These are phyloP conservation scores for Tragelaphus scriptus DNA, from an alignment of 2,113 vertebrate species.

Conservation along the genomic window DNA sequence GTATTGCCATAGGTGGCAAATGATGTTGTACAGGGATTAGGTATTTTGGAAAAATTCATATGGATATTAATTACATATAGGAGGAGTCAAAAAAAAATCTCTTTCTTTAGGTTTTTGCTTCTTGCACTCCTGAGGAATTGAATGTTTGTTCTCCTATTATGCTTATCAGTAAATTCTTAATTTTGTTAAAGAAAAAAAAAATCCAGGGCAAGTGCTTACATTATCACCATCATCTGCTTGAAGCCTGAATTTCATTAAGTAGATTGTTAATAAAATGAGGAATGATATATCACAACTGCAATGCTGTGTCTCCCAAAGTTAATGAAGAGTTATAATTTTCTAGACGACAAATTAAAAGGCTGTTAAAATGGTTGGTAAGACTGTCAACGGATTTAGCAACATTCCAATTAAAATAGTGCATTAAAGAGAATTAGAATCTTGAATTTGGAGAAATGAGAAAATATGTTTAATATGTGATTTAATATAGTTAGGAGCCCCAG, in stretches of 20 bases:
- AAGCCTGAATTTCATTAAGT: constrained; percentile 78
- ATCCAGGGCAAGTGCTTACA: constrained; percentile 67
- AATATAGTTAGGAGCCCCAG: constrained; percentile 53
- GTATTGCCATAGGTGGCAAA: background rate
- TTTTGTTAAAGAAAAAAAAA: constrained; percentile 63
- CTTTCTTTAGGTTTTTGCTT: constrained; percentile 37
- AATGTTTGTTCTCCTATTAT: constrained; percentile 55
- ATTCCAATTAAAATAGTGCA: constrained; percentile 78
- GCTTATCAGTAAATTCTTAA: constrained; percentile 67
- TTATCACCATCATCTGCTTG: constrained; percentile 73
- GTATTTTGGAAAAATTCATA: background rate
- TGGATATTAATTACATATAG: constrained; percentile 14
- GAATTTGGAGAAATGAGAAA: constrained; percentile 74
- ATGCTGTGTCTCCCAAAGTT: constrained; percentile 78
- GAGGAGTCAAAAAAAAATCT: background rate
- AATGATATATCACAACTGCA: constrained; percentile 78
- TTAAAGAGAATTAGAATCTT: constrained; percentile 75
- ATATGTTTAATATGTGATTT: constrained; percentile 69
- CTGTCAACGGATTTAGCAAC: constrained; percentile 76
- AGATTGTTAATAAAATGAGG: constrained; percentile 79
- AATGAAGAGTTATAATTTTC: constrained; percentile 83
- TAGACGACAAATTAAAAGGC: constrained; percentile 83
- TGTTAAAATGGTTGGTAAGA: constrained; percentile 79
- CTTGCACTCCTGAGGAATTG: constrained; percentile 43
- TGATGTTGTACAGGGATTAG: background rate